These are phyloP conservation scores for Abscondita cerata DNA, from an alignment of 2,888 invertebrate species.

Conservation along the genomic window DNA sequence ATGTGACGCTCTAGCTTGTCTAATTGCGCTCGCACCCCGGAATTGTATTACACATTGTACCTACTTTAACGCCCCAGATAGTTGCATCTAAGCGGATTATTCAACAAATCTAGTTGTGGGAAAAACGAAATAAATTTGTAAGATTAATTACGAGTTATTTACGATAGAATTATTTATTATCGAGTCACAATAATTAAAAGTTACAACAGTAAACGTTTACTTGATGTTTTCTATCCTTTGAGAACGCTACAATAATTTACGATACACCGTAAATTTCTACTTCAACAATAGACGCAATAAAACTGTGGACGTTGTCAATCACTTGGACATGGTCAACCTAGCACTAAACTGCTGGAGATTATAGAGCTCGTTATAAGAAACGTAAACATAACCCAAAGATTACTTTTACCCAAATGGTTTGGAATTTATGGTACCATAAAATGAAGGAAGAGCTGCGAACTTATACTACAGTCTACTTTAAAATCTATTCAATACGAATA, in stretches of 20 bases:
- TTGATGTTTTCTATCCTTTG: constrained; percentile 21
- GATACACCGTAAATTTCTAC: constrained; percentile 32
- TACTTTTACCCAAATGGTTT: constrained; percentile 12
- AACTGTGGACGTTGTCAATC: constrained; percentile 34
- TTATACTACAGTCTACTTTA: neutral
- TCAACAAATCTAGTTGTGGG: constrained; percentile 3
- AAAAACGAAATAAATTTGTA: constrained; percentile 6
- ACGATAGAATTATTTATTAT: constrained; percentile 14
- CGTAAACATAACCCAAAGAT: constrained; percentile 25
- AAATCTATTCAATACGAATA: neutral
- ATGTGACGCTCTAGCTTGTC: neutral
- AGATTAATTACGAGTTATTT: constrained; percentile 7
- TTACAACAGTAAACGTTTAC: constrained; percentile 18
- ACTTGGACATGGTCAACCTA: constrained; percentile 28
- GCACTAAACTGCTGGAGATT: constrained; percentile 34
- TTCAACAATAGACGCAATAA: constrained; percentile 35
- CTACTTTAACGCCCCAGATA: neutral
- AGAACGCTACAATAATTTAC: constrained; percentile 27
- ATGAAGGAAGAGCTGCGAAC: constrained; percentile 14
- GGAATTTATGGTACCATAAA: constrained; percentile 24
- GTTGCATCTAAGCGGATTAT: constrained; percentile 10
- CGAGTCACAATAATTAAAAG: constrained; percentile 14
- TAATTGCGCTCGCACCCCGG: neutral
- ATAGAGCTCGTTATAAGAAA: constrained; percentile 31
- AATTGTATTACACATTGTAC: neutral